Evolutionary conservation across 2,888 invertebrate species (phyloP).

Genomic region (Harmothoe impar): DNA sequence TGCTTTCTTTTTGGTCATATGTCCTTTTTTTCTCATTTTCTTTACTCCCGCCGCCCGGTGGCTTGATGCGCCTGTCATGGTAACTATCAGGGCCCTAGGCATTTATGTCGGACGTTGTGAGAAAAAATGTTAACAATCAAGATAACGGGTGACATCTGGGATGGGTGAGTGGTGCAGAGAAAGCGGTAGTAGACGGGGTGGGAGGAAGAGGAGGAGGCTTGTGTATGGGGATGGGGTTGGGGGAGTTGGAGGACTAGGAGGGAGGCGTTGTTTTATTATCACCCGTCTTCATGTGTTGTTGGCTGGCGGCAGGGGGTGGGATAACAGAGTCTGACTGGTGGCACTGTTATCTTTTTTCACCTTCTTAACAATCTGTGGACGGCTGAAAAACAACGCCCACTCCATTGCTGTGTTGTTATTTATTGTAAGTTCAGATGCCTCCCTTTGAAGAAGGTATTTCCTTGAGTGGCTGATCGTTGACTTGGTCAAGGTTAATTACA

Average conservation of each 20-base stretch:
- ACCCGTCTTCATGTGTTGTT: neutral
- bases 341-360: neutral
- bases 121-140: constrained; percentile 45
- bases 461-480: neutral
- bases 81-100: constrained; percentile 20
- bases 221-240: neutral
- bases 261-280: constrained; percentile 19
- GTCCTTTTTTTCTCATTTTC: no score
- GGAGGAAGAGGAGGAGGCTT: neutral
- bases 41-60: neutral
- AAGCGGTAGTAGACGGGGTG: neutral
- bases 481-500: neutral
- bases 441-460: neutral
- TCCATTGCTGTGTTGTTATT: neutral
- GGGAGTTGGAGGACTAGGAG: no score
- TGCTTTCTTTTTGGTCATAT: no score
- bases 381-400: neutral
- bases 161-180: neutral
- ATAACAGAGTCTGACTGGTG: constrained; percentile 1
- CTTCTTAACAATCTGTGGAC: neutral
- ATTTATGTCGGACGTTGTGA: constrained; percentile 33
- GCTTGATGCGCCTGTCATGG: constrained; percentile 39
- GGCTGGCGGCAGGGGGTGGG: neutral
- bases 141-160: constrained; percentile 30
- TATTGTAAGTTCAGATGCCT: neutral